phyloP scores from a whole-genome alignment of 2,113 vertebrate species.

The Rostratula benghalensis region DNA sequence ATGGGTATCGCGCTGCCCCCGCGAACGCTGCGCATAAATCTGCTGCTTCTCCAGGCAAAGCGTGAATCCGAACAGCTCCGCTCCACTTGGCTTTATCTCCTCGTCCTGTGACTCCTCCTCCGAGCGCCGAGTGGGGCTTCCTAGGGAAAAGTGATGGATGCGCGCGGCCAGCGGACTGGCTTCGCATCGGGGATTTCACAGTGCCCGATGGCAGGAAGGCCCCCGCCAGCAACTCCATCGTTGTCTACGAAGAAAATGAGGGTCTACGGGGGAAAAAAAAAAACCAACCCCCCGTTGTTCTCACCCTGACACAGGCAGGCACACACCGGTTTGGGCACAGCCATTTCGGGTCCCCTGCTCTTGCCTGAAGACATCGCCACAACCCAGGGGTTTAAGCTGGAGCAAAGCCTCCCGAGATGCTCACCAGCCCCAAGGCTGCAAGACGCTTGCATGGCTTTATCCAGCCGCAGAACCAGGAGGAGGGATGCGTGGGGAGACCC shows the following conservation, averaged over 20 bases:
- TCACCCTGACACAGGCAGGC: not conserved
- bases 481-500: accelerated
- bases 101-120: not conserved
- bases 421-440: not conserved
- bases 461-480: accelerated
- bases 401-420: not conserved
- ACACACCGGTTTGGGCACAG: not conserved
- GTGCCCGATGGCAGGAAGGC: accelerated
- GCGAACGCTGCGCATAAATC: not conserved
- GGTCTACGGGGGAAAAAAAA: not conserved
- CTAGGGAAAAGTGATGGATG: not conserved
- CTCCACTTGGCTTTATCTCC: not conserved
- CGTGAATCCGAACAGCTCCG: not conserved
- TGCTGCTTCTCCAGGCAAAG: not conserved
- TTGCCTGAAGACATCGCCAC: not conserved
- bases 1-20: not conserved
- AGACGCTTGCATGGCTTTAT: not conserved
- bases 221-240: accelerated
- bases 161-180: accelerated
- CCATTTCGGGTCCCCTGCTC: not conserved
- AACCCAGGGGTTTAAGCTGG: not conserved
- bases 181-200: not conserved
- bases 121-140: accelerated
- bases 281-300: not conserved
- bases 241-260: accelerated